Conservation (phyloP, 2,888 invertebrate genomes). For the Ethmia dodecea region DNA sequence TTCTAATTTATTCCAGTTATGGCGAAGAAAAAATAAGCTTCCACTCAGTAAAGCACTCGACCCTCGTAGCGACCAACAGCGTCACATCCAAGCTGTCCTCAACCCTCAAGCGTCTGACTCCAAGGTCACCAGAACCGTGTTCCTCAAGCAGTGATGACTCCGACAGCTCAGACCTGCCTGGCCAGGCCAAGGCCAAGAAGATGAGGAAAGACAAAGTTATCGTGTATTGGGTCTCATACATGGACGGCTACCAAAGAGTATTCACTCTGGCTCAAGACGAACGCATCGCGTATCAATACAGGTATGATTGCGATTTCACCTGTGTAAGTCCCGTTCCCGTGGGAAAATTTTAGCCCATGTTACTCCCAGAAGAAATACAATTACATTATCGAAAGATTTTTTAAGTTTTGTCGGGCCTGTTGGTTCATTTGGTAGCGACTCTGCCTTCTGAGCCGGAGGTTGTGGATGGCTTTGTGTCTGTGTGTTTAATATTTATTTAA, state of each 20-base stretch:
- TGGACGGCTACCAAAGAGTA: slow-evolving; percentile 85
- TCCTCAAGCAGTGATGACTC: slow-evolving; percentile 80
- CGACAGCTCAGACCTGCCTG: slow-evolving; percentile 58
- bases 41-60: slow-evolving; percentile 80
- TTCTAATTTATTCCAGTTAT: slow-evolving; percentile 47
- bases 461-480: too few species aligned
- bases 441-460: too few species aligned
- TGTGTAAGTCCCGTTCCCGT: too few species aligned
- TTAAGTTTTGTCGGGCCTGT: too few species aligned
- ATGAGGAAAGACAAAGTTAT: slow-evolving; percentile 85
- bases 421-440: too few species aligned
- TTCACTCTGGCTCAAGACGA: slow-evolving; percentile 87
- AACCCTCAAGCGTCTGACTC: slow-evolving; percentile 70
- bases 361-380: too few species aligned
- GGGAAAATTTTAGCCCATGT: too few species aligned
- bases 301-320: too few species aligned
- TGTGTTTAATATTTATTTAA: too few species aligned
- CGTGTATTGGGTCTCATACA: slow-evolving; percentile 89
- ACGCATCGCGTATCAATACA: slow-evolving; percentile 80
- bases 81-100: slow-evolving; percentile 76
- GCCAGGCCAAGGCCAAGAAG: slow-evolving; percentile 73
- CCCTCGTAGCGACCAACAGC: slow-evolving; percentile 58
- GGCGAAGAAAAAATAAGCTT: slow-evolving; percentile 86
- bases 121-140: slow-evolving; percentile 69
- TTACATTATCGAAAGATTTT: too few species aligned